Evolutionary conservation across 2,797 vertebrate species (phyloP), one percentile per base, ranked within the genome.

Genomic region (Rhinatrema bivittatum): DNA sequence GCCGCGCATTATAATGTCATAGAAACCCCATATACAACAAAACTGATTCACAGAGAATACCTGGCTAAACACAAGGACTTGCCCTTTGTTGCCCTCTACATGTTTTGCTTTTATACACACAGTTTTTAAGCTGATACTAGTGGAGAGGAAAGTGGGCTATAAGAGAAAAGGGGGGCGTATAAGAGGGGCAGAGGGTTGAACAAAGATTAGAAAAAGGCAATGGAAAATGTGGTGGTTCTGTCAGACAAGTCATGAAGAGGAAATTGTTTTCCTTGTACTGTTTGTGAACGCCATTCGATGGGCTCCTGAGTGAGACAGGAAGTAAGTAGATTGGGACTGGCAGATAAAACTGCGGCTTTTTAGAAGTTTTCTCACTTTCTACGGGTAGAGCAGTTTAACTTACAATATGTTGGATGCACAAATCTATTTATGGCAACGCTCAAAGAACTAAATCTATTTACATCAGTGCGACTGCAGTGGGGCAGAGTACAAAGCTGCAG

Each of bases 11-110:
- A 65, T 79, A n/a, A n/a, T 60, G 62, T 49, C 53, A 62, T 72
- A 59, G 76, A 50, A 68, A 71, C 66, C 1, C 2, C 40, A 47
- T 52, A 60, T 52, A 60, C 60, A 48, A 46, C 55, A 56, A 42
- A 47, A 36, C 69, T 59, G 59, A 24, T 36, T 64, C 65, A 39
- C 55, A 32, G 42, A 27, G 30, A 5, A 3, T 1, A 50, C 39
- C 41, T 46, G 48, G 16, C 57, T 50, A 29, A 5, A 5, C 16
- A 38, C 39, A 46, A 58, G 49, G 62, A 43, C 58, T 62, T 73
- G 50, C 45, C 53, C 50, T 31, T 22, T 30, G 47, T 31, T 61
- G 53, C 48, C 56, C 49, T 38, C 20, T 2, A n/a, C n/a, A n/a
- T n/a, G n/a, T n/a, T n/a, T n/a, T 30, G 14, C n/a, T 40, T 17